phyloP scores from a whole-genome alignment of 2,113 vertebrate species.

The Nibea albiflora region DNA sequence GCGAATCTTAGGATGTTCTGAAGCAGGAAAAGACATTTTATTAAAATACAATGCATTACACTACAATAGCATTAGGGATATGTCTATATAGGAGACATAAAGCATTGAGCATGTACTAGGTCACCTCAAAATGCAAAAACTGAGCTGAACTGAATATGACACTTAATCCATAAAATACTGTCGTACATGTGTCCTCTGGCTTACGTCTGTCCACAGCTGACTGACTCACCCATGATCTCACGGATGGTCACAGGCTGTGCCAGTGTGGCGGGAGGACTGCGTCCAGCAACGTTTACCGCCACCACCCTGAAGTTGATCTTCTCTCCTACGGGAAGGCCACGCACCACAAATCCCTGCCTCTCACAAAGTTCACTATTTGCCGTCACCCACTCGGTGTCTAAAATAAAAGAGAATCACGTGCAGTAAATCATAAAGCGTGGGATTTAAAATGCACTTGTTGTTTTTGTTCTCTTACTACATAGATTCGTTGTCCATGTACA shows the following conservation, averaged over 20 bases:
- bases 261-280: constrained; percentile 84
- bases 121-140: background rate
- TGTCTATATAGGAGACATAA: background rate
- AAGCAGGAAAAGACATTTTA: background rate
- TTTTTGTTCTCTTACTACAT: background rate
- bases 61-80: too few species aligned
- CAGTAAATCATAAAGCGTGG: constrained; percentile 23
- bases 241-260: constrained; percentile 89
- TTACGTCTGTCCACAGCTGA: background rate
- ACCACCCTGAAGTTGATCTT: constrained; percentile 89
- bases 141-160: background rate
- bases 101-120: background rate
- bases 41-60: background rate
- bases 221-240: constrained; percentile 89
- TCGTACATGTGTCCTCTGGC: background rate
- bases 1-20: constrained; percentile 93
- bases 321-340: constrained; percentile 88
- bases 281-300: constrained; percentile 89
- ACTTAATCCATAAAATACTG: background rate
- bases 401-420: constrained; percentile 19
- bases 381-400: constrained; percentile 88
- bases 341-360: constrained; percentile 86
- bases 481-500: background rate
- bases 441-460: constrained; percentile 1
- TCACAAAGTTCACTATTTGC: constrained; percentile 87